A percentile compares a stretch with the other conserved stretches of the same genome.
Evolutionary conservation across 2,797 vertebrate genomes (phyloP).

Genomic region (Coregonus sp.): DNA sequence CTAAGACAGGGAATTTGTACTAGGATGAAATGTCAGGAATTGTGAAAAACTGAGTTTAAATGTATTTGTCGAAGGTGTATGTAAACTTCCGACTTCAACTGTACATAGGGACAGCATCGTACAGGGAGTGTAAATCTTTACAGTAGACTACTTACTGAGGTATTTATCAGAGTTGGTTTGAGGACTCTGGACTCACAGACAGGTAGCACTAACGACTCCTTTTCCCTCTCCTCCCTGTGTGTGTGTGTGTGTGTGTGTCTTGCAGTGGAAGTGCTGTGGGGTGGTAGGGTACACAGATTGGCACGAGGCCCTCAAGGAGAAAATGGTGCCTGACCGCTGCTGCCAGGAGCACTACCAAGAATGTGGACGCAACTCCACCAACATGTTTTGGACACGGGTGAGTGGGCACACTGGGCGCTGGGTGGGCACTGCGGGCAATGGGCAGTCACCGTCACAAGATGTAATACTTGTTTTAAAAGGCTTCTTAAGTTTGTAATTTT

Average conservation of each 20-base stretch:
- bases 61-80: too few species aligned
- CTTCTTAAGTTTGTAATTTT: too few species aligned
- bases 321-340: slow-evolving; percentile 92
- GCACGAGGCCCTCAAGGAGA: slow-evolving; percentile 90
- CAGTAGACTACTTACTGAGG: slow-evolving; percentile 36
- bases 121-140: slow-evolving; percentile 40
- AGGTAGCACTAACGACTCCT: slow-evolving; percentile 20
- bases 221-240: neutral
- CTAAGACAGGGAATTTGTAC: too few species aligned
- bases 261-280: slow-evolving; percentile 95
- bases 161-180: slow-evolving; percentile 24
- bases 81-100: too few species aligned
- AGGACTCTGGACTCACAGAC: slow-evolving; percentile 15
- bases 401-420: slow-evolving; percentile 42
- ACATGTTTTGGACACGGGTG: slow-evolving; percentile 89
- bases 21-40: too few species aligned
- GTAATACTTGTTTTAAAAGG: too few species aligned
- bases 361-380: slow-evolving; percentile 89
- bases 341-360: slow-evolving; percentile 95
- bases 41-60: too few species aligned
- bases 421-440: neutral
- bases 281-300: slow-evolving; percentile 92
- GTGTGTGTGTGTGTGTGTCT: neutral
- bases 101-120: slow-evolving; percentile 6
- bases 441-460: neutral